phyloP scores from a whole-genome alignment of 2,797 vertebrate species.

The Dendrocincla tyrannina region DNA sequence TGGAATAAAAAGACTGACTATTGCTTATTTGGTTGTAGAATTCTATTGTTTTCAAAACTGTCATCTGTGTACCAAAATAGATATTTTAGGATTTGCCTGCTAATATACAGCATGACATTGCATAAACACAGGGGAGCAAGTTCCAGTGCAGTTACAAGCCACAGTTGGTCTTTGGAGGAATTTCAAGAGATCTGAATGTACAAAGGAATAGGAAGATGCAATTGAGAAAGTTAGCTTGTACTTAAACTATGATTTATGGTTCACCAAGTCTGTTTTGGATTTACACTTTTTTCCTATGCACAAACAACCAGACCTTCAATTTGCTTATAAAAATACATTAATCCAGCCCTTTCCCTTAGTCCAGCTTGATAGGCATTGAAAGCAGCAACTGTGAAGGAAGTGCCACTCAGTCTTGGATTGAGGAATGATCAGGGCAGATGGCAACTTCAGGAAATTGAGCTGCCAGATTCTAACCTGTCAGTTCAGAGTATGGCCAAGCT shows the following conservation, averaged over 20 bases:
- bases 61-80: not conserved
- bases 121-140: not conserved
- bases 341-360: not conserved
- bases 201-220: not conserved
- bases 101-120: not conserved
- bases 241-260: not conserved
- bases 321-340: not conserved
- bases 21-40: not conserved
- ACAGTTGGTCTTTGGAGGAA: not conserved
- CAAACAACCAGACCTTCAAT: not conserved
- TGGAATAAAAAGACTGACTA: not conserved
- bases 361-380: not conserved
- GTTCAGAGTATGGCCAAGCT: conserved; percentile 25
- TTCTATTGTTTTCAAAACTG: not conserved
- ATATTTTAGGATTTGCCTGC: not conserved
- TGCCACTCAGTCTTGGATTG: not conserved
- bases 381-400: not conserved
- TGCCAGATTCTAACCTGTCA: conserved; percentile 44
- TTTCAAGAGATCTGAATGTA: not conserved
- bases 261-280: not conserved
- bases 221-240: not conserved
- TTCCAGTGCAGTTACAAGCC: not conserved
- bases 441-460: not conserved
- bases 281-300: not conserved
- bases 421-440: conserved; percentile 14